These are phyloP conservation scores for Drosophila borealis DNA, from an alignment of 2,888 invertebrate genomes.

Conservation along the genomic window DNA sequence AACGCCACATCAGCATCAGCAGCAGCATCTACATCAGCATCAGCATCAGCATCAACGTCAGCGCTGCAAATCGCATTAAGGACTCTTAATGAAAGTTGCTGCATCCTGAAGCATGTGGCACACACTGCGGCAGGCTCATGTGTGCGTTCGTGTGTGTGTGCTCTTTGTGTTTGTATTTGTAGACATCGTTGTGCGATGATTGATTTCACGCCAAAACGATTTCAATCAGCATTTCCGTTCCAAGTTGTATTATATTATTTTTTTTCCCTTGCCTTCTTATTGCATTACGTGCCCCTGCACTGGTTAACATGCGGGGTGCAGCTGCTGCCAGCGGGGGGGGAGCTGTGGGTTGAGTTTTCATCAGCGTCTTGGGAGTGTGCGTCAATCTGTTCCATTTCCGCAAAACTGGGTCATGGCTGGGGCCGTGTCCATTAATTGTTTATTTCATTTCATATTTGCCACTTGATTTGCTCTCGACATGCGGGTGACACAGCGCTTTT, in stretches of 20 bases:
- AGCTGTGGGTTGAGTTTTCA: not conserved
- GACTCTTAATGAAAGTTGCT: constrained; percentile 81
- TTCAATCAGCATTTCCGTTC: constrained; percentile 82
- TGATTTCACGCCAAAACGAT: constrained; percentile 83
- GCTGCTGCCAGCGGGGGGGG: constrained; percentile 26
- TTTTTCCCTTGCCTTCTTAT: constrained; percentile 38
- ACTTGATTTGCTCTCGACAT: constrained; percentile 50
- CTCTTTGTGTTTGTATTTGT: constrained; percentile 37
- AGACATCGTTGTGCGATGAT: constrained; percentile 74
- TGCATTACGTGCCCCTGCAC: constrained; percentile 57
- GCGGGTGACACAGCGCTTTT: constrained; percentile 56
- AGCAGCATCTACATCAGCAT: constrained; percentile 9
- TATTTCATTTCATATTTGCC: constrained; percentile 48
- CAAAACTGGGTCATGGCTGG: constrained; percentile 68
- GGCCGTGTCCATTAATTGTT: constrained; percentile 48
- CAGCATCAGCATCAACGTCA: constrained; percentile 56
- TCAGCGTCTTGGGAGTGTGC: constrained; percentile 43
- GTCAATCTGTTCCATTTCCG: constrained; percentile 53
- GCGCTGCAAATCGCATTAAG: constrained; percentile 80
- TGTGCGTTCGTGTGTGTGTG: constrained; percentile 5
- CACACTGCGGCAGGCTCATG: constrained; percentile 19
- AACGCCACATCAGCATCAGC: constrained; percentile 45
- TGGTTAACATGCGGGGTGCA: constrained; percentile 24
- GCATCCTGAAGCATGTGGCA: constrained; percentile 69
- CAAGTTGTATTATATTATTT: constrained; percentile 35